Evolutionary conservation across 1,140 invertebrate genomes (phyloP).

Genomic region (Nymphalis io): DNA sequence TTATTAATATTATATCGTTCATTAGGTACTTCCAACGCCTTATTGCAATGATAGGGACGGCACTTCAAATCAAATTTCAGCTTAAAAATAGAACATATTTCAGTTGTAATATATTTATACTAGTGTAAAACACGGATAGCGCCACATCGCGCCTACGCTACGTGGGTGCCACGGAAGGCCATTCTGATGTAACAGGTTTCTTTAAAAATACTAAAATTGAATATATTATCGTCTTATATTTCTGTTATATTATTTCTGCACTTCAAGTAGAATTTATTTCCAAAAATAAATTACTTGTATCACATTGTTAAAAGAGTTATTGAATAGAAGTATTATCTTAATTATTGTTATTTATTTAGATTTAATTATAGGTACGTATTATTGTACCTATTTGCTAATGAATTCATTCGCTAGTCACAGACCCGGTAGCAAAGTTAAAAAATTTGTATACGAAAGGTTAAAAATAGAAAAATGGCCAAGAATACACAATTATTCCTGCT

Average conservation of each 20-base stretch:
- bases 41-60: conserved; percentile 8
- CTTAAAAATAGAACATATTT: conserved; percentile 53
- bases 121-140: conserved; percentile 52
- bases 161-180: conserved; percentile 33
- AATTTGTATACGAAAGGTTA: neutral
- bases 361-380: too few species aligned
- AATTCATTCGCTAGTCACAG: neutral
- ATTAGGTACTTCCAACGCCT: neutral
- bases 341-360: too few species aligned
- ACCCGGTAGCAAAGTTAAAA: neutral
- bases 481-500: conserved; percentile 53
- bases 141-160: conserved; percentile 30
- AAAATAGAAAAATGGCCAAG: conserved; percentile 48
- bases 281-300: too few species aligned
- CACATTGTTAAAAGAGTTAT: too few species aligned
- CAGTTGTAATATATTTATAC: conserved; percentile 55
- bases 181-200: conserved; percentile 19
- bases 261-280: too few species aligned
- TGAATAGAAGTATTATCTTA: too few species aligned
- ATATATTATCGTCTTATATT: neutral
- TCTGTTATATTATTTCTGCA: neutral
- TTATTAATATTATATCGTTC: neutral
- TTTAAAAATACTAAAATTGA: conserved; percentile 6
- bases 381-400: neutral
- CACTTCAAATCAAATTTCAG: conserved; percentile 34